phyloP scores from a whole-genome alignment of 2,113 vertebrate genomes.

The Cyphomyrus plagiostoma region DNA sequence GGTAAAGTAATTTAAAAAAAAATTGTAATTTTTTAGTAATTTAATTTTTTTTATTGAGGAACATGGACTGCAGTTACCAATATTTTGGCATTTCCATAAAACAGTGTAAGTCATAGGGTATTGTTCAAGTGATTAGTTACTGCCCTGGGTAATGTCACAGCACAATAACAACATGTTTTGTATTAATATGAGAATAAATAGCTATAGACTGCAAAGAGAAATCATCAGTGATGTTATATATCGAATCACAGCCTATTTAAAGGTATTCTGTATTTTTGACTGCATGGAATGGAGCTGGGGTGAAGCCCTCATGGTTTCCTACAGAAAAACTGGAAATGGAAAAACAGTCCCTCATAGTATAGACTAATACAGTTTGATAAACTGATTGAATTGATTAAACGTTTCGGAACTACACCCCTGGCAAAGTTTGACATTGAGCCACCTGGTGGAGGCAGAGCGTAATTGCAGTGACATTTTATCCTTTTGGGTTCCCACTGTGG shows the following conservation, averaged over 20 bases:
- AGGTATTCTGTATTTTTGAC: neutral
- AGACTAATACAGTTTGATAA: neutral
- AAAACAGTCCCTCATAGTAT: neutral
- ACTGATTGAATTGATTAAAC: neutral
- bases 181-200: neutral
- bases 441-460: neutral
- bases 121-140: neutral
- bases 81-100: neutral
- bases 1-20: too few relatives aligned
- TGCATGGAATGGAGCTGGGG: neutral
- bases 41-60: neutral
- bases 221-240: neutral
- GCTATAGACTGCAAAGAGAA: neutral
- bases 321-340: neutral
- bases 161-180: neutral
- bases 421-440: neutral
- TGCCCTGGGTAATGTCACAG: neutral
- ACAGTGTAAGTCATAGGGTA: neutral
- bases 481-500: neutral
- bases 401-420: neutral
- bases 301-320: neutral
- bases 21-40: too few relatives aligned
- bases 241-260: neutral
- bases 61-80: neutral
- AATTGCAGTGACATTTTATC: neutral